Conservation (phyloP, 2,113 vertebrate genomes). For the Carollia perspicillata region DNA sequence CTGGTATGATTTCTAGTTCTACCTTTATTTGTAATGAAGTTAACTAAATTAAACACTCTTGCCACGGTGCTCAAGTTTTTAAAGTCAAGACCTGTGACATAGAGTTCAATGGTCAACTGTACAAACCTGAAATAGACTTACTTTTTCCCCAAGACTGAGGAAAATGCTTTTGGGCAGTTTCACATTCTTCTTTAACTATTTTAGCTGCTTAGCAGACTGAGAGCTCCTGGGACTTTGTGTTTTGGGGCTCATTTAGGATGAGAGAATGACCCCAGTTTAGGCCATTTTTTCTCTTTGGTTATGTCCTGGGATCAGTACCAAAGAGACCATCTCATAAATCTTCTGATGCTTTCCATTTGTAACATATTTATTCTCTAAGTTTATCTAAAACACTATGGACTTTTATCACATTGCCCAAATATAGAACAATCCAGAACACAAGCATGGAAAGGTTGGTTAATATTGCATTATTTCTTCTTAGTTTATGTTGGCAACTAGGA, state of each 20-base stretch:
- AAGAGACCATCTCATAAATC: not conserved
- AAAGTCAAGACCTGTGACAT: not conserved
- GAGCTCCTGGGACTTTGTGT: not conserved
- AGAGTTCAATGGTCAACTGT: not conserved
- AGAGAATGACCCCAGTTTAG: not conserved
- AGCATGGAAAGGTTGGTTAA: not conserved
- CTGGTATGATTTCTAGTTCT: not conserved
- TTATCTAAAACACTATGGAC: not conserved
- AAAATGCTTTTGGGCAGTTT: not conserved
- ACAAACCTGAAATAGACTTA: not conserved
- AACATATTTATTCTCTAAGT: not conserved
- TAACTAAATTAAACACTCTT: not conserved
- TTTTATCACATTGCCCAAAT: not conserved
- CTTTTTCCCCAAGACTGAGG: not conserved
- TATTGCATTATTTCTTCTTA: not conserved
- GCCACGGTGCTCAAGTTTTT: not conserved
- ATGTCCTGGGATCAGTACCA: not conserved
- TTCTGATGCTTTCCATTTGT: not conserved
- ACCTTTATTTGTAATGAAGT: not conserved
- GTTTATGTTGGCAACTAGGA: conserved; percentile 2
- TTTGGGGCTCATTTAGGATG: not conserved
- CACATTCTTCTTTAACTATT: not conserved
- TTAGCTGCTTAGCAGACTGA: not conserved
- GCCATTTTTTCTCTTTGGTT: not conserved
- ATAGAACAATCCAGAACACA: not conserved